phyloP scores from a whole-genome alignment of 2,888 invertebrate species.

The Cheilosia soror region DNA sequence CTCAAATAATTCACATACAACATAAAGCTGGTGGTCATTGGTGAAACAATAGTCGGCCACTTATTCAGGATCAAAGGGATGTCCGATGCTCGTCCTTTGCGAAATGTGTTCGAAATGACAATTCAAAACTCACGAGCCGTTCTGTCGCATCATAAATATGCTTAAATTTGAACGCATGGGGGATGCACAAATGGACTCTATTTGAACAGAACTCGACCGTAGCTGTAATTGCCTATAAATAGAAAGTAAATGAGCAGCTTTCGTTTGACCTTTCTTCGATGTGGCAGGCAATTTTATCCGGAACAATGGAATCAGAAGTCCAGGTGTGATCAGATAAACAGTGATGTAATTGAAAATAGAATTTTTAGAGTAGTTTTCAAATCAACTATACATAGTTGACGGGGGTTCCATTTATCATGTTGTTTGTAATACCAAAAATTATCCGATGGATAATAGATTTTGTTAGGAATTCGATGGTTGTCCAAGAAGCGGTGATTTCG shows the following conservation, averaged over 20 bases:
- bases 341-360: neutral
- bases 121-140: conserved; percentile 9
- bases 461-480: too few relatives aligned
- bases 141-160: conserved; percentile 16
- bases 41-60: conserved; percentile 15
- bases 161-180: neutral
- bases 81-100: conserved; percentile 6
- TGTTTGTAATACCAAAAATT: too few relatives aligned
- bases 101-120: conserved; percentile 34
- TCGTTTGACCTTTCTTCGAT: conserved; percentile 23
- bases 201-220: conserved; percentile 24
- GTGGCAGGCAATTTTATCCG: neutral
- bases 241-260: conserved; percentile 70
- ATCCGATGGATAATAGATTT: too few relatives aligned
- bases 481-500: too few relatives aligned
- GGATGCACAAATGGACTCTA: conserved; percentile 18
- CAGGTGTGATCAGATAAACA: conserved; percentile 5
- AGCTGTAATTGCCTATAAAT: conserved; percentile 47
- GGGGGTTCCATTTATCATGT: too few relatives aligned
- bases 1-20: conserved; percentile 15
- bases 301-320: conserved; percentile 26
- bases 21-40: conserved; percentile 31
- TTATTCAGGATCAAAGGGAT: conserved; percentile 23
- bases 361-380: neutral
- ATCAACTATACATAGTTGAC: too few relatives aligned